These are phyloP conservation scores for Belonocnema kinseyi DNA, from an alignment of 1,140 invertebrate species.

Conservation along the genomic window DNA sequence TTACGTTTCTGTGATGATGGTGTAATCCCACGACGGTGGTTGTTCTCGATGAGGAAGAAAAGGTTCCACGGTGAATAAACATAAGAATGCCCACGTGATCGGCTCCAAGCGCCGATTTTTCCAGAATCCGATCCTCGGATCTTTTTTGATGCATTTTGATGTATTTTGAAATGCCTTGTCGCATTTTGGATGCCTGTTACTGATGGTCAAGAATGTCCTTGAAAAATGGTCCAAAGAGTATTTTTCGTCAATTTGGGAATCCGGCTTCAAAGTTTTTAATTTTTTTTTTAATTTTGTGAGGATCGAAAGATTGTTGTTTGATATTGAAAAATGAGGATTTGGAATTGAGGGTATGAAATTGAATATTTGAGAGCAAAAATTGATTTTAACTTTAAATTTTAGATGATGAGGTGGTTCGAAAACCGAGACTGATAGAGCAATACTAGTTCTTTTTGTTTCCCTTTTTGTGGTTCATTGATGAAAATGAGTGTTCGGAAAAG, in stretches of 20 bases:
- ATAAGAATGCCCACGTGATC: slow-evolving; percentile 63
- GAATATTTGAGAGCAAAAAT: too few species aligned
- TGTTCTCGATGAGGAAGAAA: slow-evolving; percentile 50
- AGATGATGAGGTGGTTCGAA: too few species aligned
- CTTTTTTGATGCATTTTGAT: too few species aligned
- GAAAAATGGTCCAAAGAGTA: neutral
- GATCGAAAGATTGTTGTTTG: too few species aligned
- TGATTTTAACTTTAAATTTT: too few species aligned
- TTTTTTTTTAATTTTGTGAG: too few species aligned
- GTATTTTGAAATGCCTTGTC: slow-evolving; percentile 33
- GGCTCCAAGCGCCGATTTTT: slow-evolving; percentile 37
- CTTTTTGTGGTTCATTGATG: slow-evolving; percentile 10
- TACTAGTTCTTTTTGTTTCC: neutral
- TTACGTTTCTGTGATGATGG: slow-evolving; percentile 49
- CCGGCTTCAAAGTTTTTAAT: neutral
- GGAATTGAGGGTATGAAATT: too few species aligned
- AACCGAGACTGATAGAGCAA: too few species aligned
- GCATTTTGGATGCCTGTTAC: slow-evolving; percentile 34
- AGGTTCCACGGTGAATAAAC: slow-evolving; percentile 56
- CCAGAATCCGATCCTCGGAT: slow-evolving; percentile 17
- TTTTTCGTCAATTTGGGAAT: neutral
- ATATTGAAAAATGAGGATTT: too few species aligned
- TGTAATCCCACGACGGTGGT: slow-evolving; percentile 56
- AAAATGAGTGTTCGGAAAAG: neutral
- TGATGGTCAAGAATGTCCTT: slow-evolving; percentile 20